Base-by-base conservation (phyloP, 2,797 vertebrate species). In the Gobio occitaniae region DNA sequence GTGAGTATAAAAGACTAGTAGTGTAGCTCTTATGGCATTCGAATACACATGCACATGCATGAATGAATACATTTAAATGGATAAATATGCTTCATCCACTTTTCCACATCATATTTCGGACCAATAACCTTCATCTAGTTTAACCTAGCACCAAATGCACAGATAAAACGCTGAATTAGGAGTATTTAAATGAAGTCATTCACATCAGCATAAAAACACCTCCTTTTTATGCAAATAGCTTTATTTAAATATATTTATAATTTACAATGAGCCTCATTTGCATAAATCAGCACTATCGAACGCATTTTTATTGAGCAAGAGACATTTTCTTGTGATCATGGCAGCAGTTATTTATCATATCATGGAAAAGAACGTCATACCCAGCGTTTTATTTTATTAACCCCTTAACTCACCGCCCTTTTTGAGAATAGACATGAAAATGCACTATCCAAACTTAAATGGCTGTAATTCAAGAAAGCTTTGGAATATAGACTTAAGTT, bases 181-280 rank as follows among this genome's bases (percentile, higher is more conserved):
- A 36, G 50, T 59, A 15, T 59, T 41, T 59, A 38, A 54, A 10
- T 52, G 1, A 9, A 17, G 48, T n/a, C 19, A n/a, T 59, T 77
- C 36, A 61, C 36, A 59, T 25, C 12, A 77, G 32, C 47, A 52
- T 74, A 32, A 59, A 75, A 59, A 48, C 12, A n/a, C 21, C 1
- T 13, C 12, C 0, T 12, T 75, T 75, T 54, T 54, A 52, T 75
- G 48, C 11, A 52, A 32, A 75, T 13, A 36, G 48, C 16, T 19
- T 41, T 77, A 61, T 77, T 77, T 61, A 41, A 44, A 61, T 61
- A 76, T 13, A 77, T 44, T 41, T 44, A 41, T 59, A 41, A 77
- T 59, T n/a, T 41, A 41, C 41, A 61, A 59, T 56, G 12, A 38
- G 52, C 50, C 2, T 32, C 21, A 76, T 56, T 76, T 8, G 6